phyloP scores from a whole-genome alignment of 2,888 invertebrate species.

The Hirtodrosophila cameraria region DNA sequence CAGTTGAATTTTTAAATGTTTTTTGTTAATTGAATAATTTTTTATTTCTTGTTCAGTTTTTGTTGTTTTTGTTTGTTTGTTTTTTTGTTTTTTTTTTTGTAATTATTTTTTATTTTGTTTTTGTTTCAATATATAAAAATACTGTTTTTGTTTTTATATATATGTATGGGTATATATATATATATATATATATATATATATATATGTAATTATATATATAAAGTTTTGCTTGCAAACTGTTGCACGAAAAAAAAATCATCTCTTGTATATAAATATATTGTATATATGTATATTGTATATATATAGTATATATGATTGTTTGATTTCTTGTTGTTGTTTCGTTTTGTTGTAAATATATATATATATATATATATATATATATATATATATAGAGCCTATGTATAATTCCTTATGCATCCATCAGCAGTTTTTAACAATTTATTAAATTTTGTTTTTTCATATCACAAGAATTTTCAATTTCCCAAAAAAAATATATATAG shows the following conservation, averaged over 20 bases:
- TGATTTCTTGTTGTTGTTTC: slow-evolving; percentile 14
- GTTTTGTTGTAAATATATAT: slow-evolving; percentile 25
- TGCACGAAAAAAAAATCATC: slow-evolving; percentile 54
- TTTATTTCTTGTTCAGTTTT: slow-evolving; percentile 55
- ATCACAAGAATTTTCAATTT: slow-evolving; percentile 81
- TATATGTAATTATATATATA: too few relatives aligned
- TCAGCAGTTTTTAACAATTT: slow-evolving; percentile 74
- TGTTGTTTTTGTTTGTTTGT: slow-evolving; percentile 13
- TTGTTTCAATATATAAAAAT: slow-evolving; percentile 68
- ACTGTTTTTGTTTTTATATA: slow-evolving; percentile 55
- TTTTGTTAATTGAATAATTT: slow-evolving; percentile 69
- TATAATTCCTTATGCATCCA: slow-evolving; percentile 38
- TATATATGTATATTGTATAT: slow-evolving; percentile 59
- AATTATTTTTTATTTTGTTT: slow-evolving; percentile 15
- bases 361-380: slow-evolving; percentile 12
- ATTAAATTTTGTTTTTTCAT: slow-evolving; percentile 72
- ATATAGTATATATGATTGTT: slow-evolving; percentile 38
- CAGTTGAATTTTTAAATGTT: slow-evolving; percentile 37
- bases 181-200: slow-evolving; percentile 19
- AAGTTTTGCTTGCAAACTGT: slow-evolving; percentile 41
- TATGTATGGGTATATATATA: slow-evolving; percentile 11
- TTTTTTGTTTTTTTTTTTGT: slow-evolving; percentile 25
- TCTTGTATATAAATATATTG: slow-evolving; percentile 74
- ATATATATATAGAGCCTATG: slow-evolving; percentile 1
- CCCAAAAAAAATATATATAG: slow-evolving; percentile 56